These are phyloP conservation scores for Protobothrops flavoviridis DNA, from an alignment of 2,113 vertebrate genomes.

Conservation along the genomic window DNA sequence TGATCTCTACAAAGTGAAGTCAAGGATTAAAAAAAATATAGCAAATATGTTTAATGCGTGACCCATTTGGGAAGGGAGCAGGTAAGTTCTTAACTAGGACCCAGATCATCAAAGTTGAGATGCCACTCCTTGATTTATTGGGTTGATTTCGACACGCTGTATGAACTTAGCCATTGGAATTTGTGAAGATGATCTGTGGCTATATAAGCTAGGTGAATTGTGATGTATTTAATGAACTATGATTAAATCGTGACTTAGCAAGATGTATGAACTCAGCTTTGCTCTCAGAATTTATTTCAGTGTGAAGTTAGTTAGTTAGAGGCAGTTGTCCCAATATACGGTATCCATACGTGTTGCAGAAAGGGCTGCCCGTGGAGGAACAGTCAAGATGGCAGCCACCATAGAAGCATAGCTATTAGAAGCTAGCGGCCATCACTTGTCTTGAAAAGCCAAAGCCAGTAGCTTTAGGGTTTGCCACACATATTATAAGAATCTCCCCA, in stretches of 20 bases:
- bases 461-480: neutral
- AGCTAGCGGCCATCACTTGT: neutral
- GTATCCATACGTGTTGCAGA: neutral
- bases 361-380: neutral
- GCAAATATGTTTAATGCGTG: neutral
- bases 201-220: neutral
- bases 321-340: neutral
- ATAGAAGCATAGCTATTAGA: neutral
- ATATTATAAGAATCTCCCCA: neutral
- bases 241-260: neutral
- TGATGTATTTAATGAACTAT: neutral
- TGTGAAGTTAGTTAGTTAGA: neutral
- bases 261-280: neutral
- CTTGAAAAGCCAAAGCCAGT: neutral
- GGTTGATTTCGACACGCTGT: neutral
- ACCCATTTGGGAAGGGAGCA: neutral
- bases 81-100: neutral
- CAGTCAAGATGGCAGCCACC: neutral
- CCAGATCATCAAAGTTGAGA: neutral
- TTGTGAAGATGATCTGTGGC: neutral
- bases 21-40: neutral
- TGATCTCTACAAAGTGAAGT: neutral
- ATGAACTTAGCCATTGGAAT: neutral
- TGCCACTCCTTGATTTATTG: neutral
- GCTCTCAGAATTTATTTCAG: neutral